Evolutionary conservation across 2,797 vertebrate genomes (phyloP), one percentile per base, ranked within the genome.

Genomic region (Typhlichthys subterraneus): DNA sequence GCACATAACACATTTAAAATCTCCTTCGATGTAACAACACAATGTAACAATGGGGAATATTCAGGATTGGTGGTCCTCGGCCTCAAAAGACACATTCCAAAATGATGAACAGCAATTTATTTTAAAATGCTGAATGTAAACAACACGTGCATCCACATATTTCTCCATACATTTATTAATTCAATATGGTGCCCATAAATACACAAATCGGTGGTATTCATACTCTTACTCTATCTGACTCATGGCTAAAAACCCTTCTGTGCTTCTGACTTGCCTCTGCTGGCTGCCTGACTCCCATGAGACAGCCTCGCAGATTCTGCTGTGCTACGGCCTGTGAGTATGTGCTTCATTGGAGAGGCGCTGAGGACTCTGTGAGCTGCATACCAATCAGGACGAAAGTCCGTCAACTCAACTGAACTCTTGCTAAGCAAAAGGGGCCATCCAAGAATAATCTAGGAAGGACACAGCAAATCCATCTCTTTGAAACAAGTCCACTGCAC

Each of bases 341-440:
- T 82, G 76, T 65, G 80, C 69, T 83, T 87, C 81, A 76, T 88
- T 80, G 86, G 71, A 70, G 79, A 81, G 80, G 65, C 76, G 65
- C 79, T 62, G 63, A 65, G 38, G 60, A 29, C 63, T 70, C 76
- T 87, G 85, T 86, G 86, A 81, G 80, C 59, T 76, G 88, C 89
- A 90, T 90, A 84, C 77, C 80, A 91, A 91, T 73, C 77, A 86
- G 82, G 58, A 70, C 59, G 66, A 58, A 69, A 65, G 53, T 75
- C 70, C 61, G 53, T 57, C 70, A 78, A 80, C 73, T 84, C 78
- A 80, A 75, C 75, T 66, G 61, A 53, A 65, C 61, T 81, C 79
- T 68, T 23, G 23, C 73, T 71, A 64, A 75, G 67, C 74, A 71
- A 77, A 72, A 60, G 63, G 64, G 0, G 45, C 62, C 54, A 48